Evolutionary conservation across 23 tunicate species (phyloP), one percentile per base, ranked within the genome.

Genomic region (Botrylloides violaceus): DNA sequence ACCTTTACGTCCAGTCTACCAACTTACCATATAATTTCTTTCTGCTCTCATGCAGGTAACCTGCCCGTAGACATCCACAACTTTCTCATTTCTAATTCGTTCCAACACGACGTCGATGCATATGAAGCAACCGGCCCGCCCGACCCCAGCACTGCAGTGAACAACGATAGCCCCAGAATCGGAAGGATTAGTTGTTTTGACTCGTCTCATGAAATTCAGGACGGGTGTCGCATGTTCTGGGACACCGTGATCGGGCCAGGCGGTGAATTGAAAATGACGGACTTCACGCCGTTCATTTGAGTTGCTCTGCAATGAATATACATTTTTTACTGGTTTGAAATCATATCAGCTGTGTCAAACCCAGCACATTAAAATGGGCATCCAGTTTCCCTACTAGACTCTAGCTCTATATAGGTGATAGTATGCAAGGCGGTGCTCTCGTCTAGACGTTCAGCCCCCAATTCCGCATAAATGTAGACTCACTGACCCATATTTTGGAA

Each of bases 171-270:
- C 96, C 19, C 96, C 99, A 24, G 64, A 65, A 3, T 90, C 97
- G 65, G 59, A 71, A 15, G 68, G 56, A 37, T 81, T 60, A 2
- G 39, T 64, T 21, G 87, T 29, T 37, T 89, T 89, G 0, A 95
- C 92, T 55, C 99, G 56, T 76, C 83, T 76, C 86, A 95, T 78
- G 59, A 95, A 87, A 56, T 81, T 76, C 47, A 95, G 79, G 24
- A 95, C 95, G 19, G 96, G 96, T 1, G 99, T 89, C 18, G 99
- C 82, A 58, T 87, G 95, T 64, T 95, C 99, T 20, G 99, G 99
- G 1, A 87, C 99, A 25, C 92, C 99, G 74, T 89, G 95, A 64
- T 95, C 99, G 9, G 99, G 99, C 99, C 99, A 95, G 49, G 96
- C 96, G n/a, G 88, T 89, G 65, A 76, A 95, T 57, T 87, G 92